phyloP scores from a whole-genome alignment of 2,113 vertebrate genomes.

The Peromyscus californicus region DNA sequence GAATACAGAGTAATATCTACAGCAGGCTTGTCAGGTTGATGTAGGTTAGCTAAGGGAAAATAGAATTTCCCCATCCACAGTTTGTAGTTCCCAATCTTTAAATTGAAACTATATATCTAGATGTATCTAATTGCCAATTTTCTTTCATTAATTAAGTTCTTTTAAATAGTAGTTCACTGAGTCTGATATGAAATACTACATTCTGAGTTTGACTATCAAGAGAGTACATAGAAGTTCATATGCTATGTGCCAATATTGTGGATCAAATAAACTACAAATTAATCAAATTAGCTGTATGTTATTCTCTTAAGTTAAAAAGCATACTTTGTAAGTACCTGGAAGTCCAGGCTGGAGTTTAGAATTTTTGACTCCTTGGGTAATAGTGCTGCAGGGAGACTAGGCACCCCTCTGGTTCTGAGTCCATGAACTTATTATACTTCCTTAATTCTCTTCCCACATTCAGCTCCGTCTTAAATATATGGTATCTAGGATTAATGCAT shows the following conservation, averaged over 20 bases:
- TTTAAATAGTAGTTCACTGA: conserved; percentile 14
- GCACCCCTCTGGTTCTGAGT: neutral
- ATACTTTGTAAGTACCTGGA: neutral
- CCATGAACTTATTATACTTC: neutral
- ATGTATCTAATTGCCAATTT: neutral
- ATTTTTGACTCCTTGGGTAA: neutral
- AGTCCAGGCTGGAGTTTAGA: neutral
- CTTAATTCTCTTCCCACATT: neutral
- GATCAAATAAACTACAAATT: neutral
- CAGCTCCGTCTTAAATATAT: neutral
- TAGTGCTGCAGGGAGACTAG: neutral
- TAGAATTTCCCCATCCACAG: neutral
- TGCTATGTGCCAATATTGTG: neutral
- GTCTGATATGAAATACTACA: neutral
- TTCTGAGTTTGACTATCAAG: neutral
- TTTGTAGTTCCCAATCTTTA: neutral
- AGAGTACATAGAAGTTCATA: neutral
- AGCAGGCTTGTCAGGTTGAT: neutral
- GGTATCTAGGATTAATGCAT: neutral
- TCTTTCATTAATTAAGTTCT: neutral
- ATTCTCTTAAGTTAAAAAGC: neutral
- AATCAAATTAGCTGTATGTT: neutral
- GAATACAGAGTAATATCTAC: too few relatives aligned
- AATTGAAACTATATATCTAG: neutral
- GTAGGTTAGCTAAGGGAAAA: neutral